Conservation (phyloP, 2,113 vertebrate species). For the Plecotus auritus region DNA sequence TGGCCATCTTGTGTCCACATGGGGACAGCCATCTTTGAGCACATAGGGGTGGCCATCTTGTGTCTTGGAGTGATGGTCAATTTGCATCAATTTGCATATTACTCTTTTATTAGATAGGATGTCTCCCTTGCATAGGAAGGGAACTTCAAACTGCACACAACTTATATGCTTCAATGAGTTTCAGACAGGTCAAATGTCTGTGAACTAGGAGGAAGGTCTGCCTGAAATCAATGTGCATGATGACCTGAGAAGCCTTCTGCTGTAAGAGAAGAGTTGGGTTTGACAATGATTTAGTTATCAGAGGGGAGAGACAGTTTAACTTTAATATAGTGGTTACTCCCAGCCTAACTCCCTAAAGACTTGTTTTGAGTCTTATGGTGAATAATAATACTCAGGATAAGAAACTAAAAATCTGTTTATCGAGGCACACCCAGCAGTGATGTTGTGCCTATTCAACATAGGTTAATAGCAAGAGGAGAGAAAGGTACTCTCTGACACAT, state of each 20-base stretch:
- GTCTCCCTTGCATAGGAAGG: not conserved
- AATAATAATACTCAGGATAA: not conserved
- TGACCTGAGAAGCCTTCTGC: not conserved
- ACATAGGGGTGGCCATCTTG: no score
- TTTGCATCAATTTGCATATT: no score
- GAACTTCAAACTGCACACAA: not conserved
- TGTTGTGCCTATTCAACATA: not conserved
- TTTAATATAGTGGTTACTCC: not conserved
- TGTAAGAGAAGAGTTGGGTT: not conserved
- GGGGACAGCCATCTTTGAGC: no score
- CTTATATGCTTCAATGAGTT: not conserved
- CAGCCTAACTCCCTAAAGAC: not conserved
- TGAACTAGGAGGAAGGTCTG: not conserved
- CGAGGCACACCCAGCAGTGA: not conserved
- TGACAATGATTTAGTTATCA: not conserved
- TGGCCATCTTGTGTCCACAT: no score
- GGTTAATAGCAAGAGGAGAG: not conserved
- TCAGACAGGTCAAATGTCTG: not conserved
- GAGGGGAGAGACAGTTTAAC: not conserved
- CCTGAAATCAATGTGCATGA: not conserved
- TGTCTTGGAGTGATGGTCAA: no score
- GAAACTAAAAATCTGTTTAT: not conserved
- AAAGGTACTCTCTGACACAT: not conserved
- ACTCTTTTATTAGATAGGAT: not conserved
- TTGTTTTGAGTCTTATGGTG: not conserved